phyloP scores from a whole-genome alignment of 2,888 invertebrate species.

The Stegana nigrithorax region DNA sequence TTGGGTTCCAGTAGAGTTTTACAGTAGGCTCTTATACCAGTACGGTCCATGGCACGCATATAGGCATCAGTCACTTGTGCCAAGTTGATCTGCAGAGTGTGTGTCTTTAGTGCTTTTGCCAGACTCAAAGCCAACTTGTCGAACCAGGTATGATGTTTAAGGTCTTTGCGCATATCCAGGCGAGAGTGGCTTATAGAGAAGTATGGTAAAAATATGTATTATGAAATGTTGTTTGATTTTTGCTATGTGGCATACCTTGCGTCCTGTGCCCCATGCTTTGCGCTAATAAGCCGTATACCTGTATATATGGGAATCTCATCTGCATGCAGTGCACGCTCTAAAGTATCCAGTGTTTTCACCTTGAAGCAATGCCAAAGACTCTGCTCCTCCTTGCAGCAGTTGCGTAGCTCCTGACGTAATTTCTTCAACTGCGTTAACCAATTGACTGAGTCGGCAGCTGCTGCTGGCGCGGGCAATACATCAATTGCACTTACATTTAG shows the following conservation, averaged over 20 bases:
- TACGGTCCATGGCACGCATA: slow-evolving; percentile 22
- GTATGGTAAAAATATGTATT: too few relatives aligned
- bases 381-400: slow-evolving; percentile 40
- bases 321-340: slow-evolving; percentile 73
- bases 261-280: too few relatives aligned
- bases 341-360: slow-evolving; percentile 63
- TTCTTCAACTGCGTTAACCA: slow-evolving; percentile 49
- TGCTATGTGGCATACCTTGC: too few relatives aligned
- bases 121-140: slow-evolving; percentile 73
- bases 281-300: slow-evolving; percentile 73
- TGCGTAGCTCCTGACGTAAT: slow-evolving; percentile 45
- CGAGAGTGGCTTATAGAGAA: slow-evolving; percentile 27
- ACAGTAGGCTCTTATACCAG: slow-evolving; percentile 6
- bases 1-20: too few relatives aligned
- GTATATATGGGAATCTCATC: slow-evolving; percentile 75
- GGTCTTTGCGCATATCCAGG: slow-evolving; percentile 41
- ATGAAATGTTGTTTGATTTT: too few relatives aligned
- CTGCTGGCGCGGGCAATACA: not conserved
- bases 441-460: slow-evolving; percentile 18
- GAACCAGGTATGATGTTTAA: slow-evolving; percentile 69
- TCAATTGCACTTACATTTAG: not conserved
- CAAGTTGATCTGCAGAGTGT: slow-evolving; percentile 76
- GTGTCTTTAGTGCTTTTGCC: slow-evolving; percentile 73
- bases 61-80: slow-evolving; percentile 61
- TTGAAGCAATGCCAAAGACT: slow-evolving; percentile 68